These are phyloP conservation scores for Xiphophorus couchianus DNA, from an alignment of 2,113 vertebrate species.

Conservation along the genomic window DNA sequence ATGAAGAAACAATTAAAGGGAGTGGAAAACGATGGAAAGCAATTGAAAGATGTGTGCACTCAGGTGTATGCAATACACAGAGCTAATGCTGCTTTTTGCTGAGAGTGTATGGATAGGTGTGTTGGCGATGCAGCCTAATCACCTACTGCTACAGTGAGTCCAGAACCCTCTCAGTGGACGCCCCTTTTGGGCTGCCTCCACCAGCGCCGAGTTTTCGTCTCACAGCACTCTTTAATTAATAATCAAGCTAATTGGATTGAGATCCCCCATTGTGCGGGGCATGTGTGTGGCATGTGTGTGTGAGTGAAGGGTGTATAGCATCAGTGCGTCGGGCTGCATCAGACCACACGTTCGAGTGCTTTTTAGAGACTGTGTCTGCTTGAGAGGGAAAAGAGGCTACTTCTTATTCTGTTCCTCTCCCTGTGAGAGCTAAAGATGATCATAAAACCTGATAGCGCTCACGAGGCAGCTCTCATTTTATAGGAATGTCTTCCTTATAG, in stretches of 20 bases:
- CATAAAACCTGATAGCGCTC: slow-evolving; percentile 73
- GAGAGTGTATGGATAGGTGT: slow-evolving; percentile 20
- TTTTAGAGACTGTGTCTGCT: slow-evolving; percentile 24
- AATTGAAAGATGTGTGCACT: slow-evolving; percentile 10
- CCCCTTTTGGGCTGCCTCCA: slow-evolving; percentile 65
- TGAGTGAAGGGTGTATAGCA: slow-evolving; percentile 19
- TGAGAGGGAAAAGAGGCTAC: slow-evolving; percentile 26
- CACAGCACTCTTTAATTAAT: slow-evolving; percentile 78
- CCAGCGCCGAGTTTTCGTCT: slow-evolving; percentile 62
- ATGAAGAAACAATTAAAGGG: slow-evolving; percentile 10
- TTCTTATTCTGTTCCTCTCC: slow-evolving; percentile 47
- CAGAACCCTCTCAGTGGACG: slow-evolving; percentile 65
- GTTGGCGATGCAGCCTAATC: slow-evolving; percentile 59
- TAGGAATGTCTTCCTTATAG: slow-evolving; percentile 66
- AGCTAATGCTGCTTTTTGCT: slow-evolving; percentile 2
- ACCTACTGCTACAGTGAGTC: slow-evolving; percentile 64
- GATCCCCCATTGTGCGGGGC: slow-evolving; percentile 61
- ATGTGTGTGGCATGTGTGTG: slow-evolving; percentile 31
- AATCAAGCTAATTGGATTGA: slow-evolving; percentile 79
- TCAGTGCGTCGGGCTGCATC: slow-evolving; percentile 40
- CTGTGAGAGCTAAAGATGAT: slow-evolving; percentile 60
- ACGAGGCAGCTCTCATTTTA: slow-evolving; percentile 69
- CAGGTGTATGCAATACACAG: slow-evolving; percentile 10
- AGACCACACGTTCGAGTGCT: slow-evolving; percentile 15
- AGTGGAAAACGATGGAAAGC: not conserved